phyloP scores from a whole-genome alignment of 2,888 invertebrate species.

The Andrena marginata region DNA sequence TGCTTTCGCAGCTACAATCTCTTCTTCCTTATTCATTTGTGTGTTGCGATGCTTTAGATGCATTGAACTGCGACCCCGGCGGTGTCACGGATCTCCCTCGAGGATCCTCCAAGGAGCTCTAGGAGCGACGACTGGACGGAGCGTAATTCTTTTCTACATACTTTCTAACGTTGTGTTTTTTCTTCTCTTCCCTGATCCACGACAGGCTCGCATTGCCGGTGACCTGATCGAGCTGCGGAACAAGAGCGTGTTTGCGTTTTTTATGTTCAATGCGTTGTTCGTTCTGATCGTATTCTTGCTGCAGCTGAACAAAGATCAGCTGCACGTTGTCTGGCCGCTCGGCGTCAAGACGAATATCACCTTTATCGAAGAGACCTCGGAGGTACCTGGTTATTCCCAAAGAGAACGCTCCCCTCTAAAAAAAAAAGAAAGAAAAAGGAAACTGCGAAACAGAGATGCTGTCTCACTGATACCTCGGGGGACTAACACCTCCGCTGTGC shows the following conservation, averaged over 20 bases:
- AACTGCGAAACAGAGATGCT: constrained; percentile 46
- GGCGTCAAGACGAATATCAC: constrained; percentile 98
- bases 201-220: constrained; percentile 94
- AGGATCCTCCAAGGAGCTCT: constrained; percentile 19
- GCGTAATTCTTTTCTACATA: constrained; percentile 71
- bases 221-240: constrained; percentile 98
- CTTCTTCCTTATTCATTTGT: too few relatives aligned
- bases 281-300: constrained; percentile 99
- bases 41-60: constrained; percentile 5
- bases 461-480: constrained; percentile 58
- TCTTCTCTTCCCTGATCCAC: constrained; percentile 74
- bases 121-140: constrained; percentile 68
- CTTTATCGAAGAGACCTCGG: constrained; percentile 95
- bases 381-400: constrained; percentile 87
- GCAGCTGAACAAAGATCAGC: constrained; percentile 99
- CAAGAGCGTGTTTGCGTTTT: constrained; percentile 98
- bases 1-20: constrained; percentile 8
- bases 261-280: constrained; percentile 99
- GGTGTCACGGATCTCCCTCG: too few relatives aligned
- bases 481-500: constrained; percentile 62
- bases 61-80: too few relatives aligned
- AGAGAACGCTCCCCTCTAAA: background rate
- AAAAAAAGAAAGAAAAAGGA: constrained; percentile 5
- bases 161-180: constrained; percentile 83
- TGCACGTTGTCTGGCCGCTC: constrained; percentile 98